Evolutionary conservation across 2,888 invertebrate genomes (phyloP), one percentile per base, ranked within the genome.

Genomic region (Ormyrus thymus): DNA sequence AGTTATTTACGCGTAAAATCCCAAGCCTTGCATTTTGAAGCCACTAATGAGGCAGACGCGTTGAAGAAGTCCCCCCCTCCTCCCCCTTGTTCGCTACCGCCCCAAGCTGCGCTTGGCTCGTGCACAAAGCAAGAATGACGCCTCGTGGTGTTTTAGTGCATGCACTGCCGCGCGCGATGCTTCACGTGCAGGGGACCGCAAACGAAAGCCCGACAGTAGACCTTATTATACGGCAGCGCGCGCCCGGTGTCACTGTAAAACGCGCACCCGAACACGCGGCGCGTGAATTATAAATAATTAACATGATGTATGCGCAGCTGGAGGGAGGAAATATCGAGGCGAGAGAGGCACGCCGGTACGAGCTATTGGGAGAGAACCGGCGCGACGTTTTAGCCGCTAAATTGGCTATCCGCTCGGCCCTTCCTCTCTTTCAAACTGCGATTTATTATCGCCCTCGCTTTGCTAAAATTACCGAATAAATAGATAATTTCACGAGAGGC

Each of bases 271-370:
- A 15, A 62, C 61, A 15, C 65, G 58, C 45, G 65, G 70, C 61
- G 82, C 82, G 83, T 84, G 85, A 87, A 87, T 86, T 86, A 87
- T 86, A 87, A 88, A 88, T 88, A 87, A 88, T 88, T 88, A 88
- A 85, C 81, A 83, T 85, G 86, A 86, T 85, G 83, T 84, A 81
- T 81, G 79, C 75, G 85, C 11, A 10, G 0, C 13, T 4, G 48
- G 3, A 29, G 29, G 29, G 29, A 29, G 10, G 61, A 43, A 11
- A 61, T 43, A 61, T 56, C n/a, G 69, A 45, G 62, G 62, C n/a
- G 29, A 7, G 3, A 46, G 61, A 1, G n/a, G 48, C 13, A 70
- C 48, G 10, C 45, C 46, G 29, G 46, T 15, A 9, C n/a, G n/a
- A n/a, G n/a, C 56, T 70, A 59, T 62, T 72, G 73, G 15, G 48